These are phyloP conservation scores for Hemistola chrysoprasaria DNA, from an alignment of 2,888 invertebrate species.

Conservation along the genomic window DNA sequence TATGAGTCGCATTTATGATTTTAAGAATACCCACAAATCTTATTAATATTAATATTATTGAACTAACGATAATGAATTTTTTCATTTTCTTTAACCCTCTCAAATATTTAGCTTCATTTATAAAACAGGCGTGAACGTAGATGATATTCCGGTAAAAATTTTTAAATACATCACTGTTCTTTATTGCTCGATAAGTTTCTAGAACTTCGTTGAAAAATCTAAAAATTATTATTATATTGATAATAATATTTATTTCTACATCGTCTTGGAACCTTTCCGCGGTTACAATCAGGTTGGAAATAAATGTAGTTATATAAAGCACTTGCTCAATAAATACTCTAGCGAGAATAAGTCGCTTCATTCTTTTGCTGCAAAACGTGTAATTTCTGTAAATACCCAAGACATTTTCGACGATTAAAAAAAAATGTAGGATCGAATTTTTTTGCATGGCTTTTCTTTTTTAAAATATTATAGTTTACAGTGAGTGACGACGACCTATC, in stretches of 20 bases:
- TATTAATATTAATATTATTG: too few species aligned
- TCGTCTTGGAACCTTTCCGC: too few species aligned
- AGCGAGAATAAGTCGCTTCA: not conserved
- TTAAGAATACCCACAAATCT: too few species aligned
- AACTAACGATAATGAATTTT: not conserved
- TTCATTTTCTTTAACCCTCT: not conserved
- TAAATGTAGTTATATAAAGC: too few species aligned
- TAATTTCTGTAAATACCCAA: slow-evolving; percentile 2
- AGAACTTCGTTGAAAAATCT: not conserved
- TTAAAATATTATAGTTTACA: too few species aligned
- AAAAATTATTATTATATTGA: too few species aligned
- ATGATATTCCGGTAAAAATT: not conserved
- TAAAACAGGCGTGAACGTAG: not conserved
- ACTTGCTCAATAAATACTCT: not conserved
- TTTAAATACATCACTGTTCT: not conserved
- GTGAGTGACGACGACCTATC: too few species aligned
- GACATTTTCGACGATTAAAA: not conserved
- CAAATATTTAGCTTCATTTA: not conserved
- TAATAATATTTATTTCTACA: too few species aligned
- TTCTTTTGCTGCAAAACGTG: not conserved
- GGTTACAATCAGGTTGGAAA: too few species aligned
- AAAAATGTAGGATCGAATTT: not conserved
- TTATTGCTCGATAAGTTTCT: not conserved
- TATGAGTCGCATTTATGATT: too few species aligned
- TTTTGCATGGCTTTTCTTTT: not conserved